Conservation (phyloP, 2,888 invertebrate species). For the Monochamus alternatus region DNA sequence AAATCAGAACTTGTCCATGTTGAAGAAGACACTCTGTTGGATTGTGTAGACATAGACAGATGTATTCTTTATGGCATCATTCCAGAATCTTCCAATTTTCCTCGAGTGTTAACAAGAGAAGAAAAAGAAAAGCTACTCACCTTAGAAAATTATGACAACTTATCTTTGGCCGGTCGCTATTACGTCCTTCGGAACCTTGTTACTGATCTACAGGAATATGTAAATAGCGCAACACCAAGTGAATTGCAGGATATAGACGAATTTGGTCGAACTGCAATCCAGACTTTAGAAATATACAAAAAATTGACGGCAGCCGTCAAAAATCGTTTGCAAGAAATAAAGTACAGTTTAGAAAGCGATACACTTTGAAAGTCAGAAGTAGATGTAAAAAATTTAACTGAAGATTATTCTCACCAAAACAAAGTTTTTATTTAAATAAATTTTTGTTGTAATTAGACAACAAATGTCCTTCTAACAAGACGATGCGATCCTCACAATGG, state of each 20-base stretch:
- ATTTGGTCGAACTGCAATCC: constrained; percentile 60
- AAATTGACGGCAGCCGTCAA: constrained; percentile 59
- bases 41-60: constrained; percentile 63
- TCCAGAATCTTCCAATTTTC: constrained; percentile 48
- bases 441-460: too few species aligned
- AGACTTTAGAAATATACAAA: constrained; percentile 63
- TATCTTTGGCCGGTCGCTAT: constrained; percentile 63
- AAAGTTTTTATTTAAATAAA: too few species aligned
- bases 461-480: too few species aligned
- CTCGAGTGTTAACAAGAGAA: constrained; percentile 56
- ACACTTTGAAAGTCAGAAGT: not conserved
- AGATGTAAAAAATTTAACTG: too few species aligned
- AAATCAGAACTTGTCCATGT: constrained; percentile 46
- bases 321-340: constrained; percentile 49
- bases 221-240: constrained; percentile 50
- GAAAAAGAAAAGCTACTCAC: constrained; percentile 61
- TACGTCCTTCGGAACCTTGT: constrained; percentile 62
- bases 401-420: too few species aligned
- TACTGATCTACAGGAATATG: constrained; percentile 58
- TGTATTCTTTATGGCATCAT: constrained; percentile 63
- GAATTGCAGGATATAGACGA: constrained; percentile 57
- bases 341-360: constrained; percentile 31
- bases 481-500: too few species aligned
- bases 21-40: constrained; percentile 55
- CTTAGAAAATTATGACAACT: constrained; percentile 65